Conservation (phyloP, 2,113 vertebrate species). For the Hippocampus zosterae region DNA sequence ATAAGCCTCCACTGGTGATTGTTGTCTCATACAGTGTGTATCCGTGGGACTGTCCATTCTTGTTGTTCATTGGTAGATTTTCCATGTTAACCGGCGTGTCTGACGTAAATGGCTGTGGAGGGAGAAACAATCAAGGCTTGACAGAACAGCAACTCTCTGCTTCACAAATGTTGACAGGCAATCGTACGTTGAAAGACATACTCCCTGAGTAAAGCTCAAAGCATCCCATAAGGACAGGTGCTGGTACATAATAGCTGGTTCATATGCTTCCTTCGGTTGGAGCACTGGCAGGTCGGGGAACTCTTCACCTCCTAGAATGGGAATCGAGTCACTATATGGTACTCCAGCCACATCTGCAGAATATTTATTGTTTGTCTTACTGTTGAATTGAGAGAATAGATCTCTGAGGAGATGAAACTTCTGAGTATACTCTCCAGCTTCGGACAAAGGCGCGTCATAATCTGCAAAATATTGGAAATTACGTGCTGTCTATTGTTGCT, state of each 20-base stretch:
- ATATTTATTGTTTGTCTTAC: constrained; percentile 57
- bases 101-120: constrained; percentile 77
- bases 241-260: constrained; percentile 69
- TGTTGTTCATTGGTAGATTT: constrained; percentile 80
- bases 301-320: constrained; percentile 42
- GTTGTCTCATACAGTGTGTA: constrained; percentile 89
- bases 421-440: constrained; percentile 89
- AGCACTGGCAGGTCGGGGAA: constrained; percentile 62
- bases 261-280: constrained; percentile 63
- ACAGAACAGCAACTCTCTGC: neutral
- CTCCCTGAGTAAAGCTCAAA: constrained; percentile 73
- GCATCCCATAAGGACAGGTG: constrained; percentile 89
- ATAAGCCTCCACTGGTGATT: constrained; percentile 75
- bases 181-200: constrained; percentile 51
- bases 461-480: constrained; percentile 70
- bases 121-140: constrained; percentile 8
- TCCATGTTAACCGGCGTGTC: constrained; percentile 85
- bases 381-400: constrained; percentile 74
- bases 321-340: neutral
- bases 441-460: constrained; percentile 89
- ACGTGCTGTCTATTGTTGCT: constrained; percentile 44
- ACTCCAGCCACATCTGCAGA: neutral
- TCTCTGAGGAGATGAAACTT: constrained; percentile 86
- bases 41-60: constrained; percentile 83
- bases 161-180: neutral